Evolutionary conservation across 1,140 invertebrate species (phyloP), one percentile per base, ranked within the genome.

Genomic region (Triops cancriformis): DNA sequence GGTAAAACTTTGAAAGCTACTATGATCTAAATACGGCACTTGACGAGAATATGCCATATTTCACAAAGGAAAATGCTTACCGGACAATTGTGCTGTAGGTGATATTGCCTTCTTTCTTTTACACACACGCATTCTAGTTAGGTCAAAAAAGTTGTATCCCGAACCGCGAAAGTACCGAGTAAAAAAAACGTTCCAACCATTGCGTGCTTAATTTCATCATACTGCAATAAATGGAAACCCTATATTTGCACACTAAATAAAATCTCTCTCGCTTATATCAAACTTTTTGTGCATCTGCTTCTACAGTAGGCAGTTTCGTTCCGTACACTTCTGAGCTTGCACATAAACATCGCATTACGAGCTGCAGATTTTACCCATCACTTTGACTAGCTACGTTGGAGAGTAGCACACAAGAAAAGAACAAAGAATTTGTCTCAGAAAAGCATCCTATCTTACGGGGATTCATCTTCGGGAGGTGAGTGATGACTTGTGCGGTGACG

Each of bases 351-450:
- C n/a, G 14, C 51, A 23, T 23, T 12, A 14, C 51, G 51, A 64
- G 7, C 31, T 37, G 31, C 31, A 37, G 18, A 64, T n/a, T n/a
- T 64, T 64, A 64, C 51, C 51, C 51, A 23, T 18, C 51, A 64
- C 23, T 64, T 18, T 64, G 51, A 64, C 51, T 64, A 64, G 51
- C 51, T 64, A 64, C 51, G 23, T 64, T 64, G 51, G 51, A 64
- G 14, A 64, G 51, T 64, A 64, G 51, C 51, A 23, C 14, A 64
- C n/a, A 64, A 64, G 51, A 64, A 4, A 64, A 37, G 31, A 64
- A 64, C 51, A 64, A 23, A 64, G 14, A 64, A 64, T 64, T 64
- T 64, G 51, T 3, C 51, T 64, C 10, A 14, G 18, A 64, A 64
- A 64, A 64, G 14, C 23, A 64, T 64, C 51, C 18, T 64, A 64